Evolutionary conservation across 1,140 invertebrate genomes (phyloP).

Genomic region (Thaumetopoea pityocampa): DNA sequence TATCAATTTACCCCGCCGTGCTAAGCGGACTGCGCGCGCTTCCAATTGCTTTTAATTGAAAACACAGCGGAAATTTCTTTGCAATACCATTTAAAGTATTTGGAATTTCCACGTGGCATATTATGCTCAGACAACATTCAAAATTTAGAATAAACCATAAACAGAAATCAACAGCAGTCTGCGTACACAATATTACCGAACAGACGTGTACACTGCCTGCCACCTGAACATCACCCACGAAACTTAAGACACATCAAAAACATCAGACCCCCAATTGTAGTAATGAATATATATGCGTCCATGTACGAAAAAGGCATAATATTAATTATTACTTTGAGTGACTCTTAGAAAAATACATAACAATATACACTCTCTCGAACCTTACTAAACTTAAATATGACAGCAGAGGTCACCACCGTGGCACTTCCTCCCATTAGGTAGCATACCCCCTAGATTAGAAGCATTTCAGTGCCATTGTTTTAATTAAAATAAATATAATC

Average conservation of each 20-base stretch:
- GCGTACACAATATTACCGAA: constrained; percentile 6
- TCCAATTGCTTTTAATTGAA: background rate
- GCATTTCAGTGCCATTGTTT: too few species aligned
- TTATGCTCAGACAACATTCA: too few species aligned
- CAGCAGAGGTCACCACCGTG: too few species aligned
- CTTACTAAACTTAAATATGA: too few species aligned
- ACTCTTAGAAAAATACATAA: constrained; percentile 8
- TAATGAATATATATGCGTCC: constrained; percentile 12
- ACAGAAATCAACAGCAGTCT: too few species aligned
- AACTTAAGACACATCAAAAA: constrained; percentile 12
- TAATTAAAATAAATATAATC: too few species aligned
- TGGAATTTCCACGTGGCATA: too few species aligned
- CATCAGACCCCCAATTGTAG: constrained; percentile 13
- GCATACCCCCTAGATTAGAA: too few species aligned
- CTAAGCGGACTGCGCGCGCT: constrained; percentile 25
- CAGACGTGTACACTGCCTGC: too few species aligned
- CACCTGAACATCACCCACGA: constrained; percentile 13
- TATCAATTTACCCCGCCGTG: constrained; percentile 38
- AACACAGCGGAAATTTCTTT: background rate
- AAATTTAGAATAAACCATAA: too few species aligned
- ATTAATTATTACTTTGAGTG: constrained; percentile 17
- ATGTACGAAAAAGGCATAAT: constrained; percentile 15
- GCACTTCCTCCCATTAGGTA: too few species aligned
- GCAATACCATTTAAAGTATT: too few species aligned
- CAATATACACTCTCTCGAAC: background rate